Evolutionary conservation across 2,113 vertebrate species (phyloP), one percentile per base, ranked within the genome.

Genomic region (Rhynchomys soricoides): DNA sequence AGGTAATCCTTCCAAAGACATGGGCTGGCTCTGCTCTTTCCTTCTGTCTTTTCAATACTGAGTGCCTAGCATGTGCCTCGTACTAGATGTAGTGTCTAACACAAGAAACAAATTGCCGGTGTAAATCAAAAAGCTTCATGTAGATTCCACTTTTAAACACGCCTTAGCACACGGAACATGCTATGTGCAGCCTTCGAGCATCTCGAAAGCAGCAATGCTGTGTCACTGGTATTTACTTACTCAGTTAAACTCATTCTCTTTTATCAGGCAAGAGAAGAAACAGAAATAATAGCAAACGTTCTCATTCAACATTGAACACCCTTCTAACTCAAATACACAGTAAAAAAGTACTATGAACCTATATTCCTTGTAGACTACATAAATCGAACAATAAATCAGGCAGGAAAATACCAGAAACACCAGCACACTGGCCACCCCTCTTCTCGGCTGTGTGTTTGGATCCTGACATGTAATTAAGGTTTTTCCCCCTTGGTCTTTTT

Each of bases 251-350:
- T 43, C 73, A 78, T 34, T 64, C 74, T 62, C 12, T 5, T 85
- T 86, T 85, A 78, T 31, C 50, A 45, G 37, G 52, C 64, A 74
- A 64, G 34, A 71, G 48, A 26, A 82, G 59, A 89, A 88, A 85
- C 21, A 88, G 17, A 74, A 91, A 71, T 6, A 40, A 77, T 5
- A 12, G 70, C 12, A 0, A 1, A 15, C 24, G n/a, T 52, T 94
- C 93, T 71, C 26, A n/a, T 45, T 79, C 40, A 37, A 40, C 75
- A 34, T 21, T n/a, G 43, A 89, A 24, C 15, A 59, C 48, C 15
- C 52, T 2, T 26, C 94, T 82, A 87, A 89, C 12, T 45, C 82
- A 89, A 94, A 73, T 52, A 91, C 94, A 91, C 93, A 86, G 21
- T 66, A 77, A 75, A 40, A 81, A 12, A 43, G 43, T 87, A 19